Evolutionary conservation across 30 jellyfish, hydroid and myxozoan species (phyloP), one percentile per base, ranked within the genome.

Genomic region (Chironex yamaguchii): DNA sequence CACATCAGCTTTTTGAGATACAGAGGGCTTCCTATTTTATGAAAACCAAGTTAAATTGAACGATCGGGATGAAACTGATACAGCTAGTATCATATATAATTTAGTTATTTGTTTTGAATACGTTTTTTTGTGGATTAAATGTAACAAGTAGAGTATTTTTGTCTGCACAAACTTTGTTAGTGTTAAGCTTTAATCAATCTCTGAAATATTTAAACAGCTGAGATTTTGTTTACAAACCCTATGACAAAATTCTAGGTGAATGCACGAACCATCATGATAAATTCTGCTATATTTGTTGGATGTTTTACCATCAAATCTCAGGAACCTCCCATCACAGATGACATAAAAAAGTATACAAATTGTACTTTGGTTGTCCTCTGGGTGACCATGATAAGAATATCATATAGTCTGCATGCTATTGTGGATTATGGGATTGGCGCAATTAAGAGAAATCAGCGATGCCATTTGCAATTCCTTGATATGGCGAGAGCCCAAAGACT

Each of bases 381-480:
- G 22, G 71, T 53, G 71, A 53, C 4, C 71, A 53, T n/a, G 22
- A 53, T 53, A 63, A 63, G 35, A 42, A 63, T 49, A 63, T 63
- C 51, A 63, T 63, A 63, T 63, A 29, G 2, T 63, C 76, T 63
- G 76, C 76, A 63, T 63, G 32, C 76, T 63, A 63, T 63, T 63
- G 76, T 63, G 76, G 76, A 9, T 49, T 63, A 63, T 63, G 52
- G 76, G 76, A 63, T 63, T 63, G 32, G 76, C 76, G 28, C 76
- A 24, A 63, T 2, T 26, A 63, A 49, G 31, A 63, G 76, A 63
- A 63, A 63, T 63, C 76, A 63, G 76, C 0, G 76, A 63, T 63
- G 76, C 76, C 76, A 63, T 63, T 63, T 63, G 76, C 76, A 63
- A 63, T 63, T n/a, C 76, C 76, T 26, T 63, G 76, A 20, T 21